phyloP scores from a whole-genome alignment of 2,888 invertebrate genomes.

The Diadromus collaris region DNA sequence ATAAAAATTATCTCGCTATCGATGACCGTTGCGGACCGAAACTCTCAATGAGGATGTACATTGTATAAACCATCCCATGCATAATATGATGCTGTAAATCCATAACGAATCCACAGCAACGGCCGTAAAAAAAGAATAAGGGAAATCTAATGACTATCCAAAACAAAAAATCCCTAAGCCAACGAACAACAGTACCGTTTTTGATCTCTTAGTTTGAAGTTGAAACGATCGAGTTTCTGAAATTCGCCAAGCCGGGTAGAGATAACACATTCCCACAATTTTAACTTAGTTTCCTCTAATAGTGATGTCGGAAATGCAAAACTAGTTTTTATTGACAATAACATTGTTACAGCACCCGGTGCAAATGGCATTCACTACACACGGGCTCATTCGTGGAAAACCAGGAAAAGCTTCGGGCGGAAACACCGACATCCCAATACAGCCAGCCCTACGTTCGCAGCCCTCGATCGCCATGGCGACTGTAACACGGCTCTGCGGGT shows the following conservation, averaged over 20 bases:
- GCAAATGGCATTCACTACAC: neutral
- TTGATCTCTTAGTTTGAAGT: neutral
- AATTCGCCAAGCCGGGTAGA: neutral
- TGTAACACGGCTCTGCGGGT: neutral
- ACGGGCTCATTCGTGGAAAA: neutral
- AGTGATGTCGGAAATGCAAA: neutral
- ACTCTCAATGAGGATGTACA: neutral
- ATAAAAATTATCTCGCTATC: conserved; percentile 40
- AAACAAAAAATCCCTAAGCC: neutral
- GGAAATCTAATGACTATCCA: neutral
- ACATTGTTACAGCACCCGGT: neutral
- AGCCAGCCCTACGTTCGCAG: conserved; percentile 10
- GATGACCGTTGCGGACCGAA: conserved; percentile 1
- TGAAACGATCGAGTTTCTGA: neutral
- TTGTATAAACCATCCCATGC: too few relatives aligned
- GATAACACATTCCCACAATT: neutral
- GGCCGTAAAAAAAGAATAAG: neutral
- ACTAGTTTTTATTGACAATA: neutral
- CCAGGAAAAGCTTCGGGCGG: conserved; percentile 13
- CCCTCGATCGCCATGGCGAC: conserved; percentile 9
- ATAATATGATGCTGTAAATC: too few relatives aligned
- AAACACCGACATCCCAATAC: conserved; percentile 16
- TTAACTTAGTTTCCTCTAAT: neutral
- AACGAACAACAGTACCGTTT: neutral
- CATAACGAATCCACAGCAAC: neutral